phyloP scores from a whole-genome alignment of 2,888 invertebrate genomes.

The Incurvaria masculella region DNA sequence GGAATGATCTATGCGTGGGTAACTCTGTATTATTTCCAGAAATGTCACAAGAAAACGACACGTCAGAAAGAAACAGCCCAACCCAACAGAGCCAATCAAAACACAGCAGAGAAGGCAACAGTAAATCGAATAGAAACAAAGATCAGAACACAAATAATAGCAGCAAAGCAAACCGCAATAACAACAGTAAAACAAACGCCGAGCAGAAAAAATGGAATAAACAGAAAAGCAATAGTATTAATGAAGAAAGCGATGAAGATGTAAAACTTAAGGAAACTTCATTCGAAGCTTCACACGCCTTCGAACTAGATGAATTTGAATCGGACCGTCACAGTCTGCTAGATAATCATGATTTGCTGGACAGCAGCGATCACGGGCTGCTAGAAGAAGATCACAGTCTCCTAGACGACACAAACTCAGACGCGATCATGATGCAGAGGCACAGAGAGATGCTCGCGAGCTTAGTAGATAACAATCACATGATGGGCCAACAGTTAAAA shows the following conservation, averaged over 20 bases:
- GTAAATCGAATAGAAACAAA: slow-evolving; percentile 37
- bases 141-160: slow-evolving; percentile 28
- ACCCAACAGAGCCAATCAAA: slow-evolving; percentile 38
- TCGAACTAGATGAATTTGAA: slow-evolving; percentile 45
- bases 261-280: slow-evolving; percentile 28
- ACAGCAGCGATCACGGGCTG: slow-evolving; percentile 45
- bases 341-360: slow-evolving; percentile 46
- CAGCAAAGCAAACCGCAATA: slow-evolving; percentile 48
- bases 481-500: slow-evolving; percentile 33
- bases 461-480: slow-evolving; percentile 36
- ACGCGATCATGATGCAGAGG: slow-evolving; percentile 40
- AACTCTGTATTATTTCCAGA: slow-evolving; percentile 6
- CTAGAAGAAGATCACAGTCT: slow-evolving; percentile 45
- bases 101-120: slow-evolving; percentile 45
- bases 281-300: slow-evolving; percentile 17
- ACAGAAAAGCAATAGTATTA: slow-evolving; percentile 32
- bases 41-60: slow-evolving; percentile 48
- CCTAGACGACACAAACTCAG: slow-evolving; percentile 36
- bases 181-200: slow-evolving; percentile 48
- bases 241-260: slow-evolving; percentile 29
- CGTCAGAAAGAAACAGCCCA: slow-evolving; percentile 51
- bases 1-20: too few relatives aligned
- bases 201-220: slow-evolving; percentile 53
- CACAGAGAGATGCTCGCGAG: slow-evolving; percentile 43
- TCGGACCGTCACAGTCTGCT: slow-evolving; percentile 50